phyloP scores from a whole-genome alignment of 2,113 vertebrate genomes.

The Peromyscus maniculatus region DNA sequence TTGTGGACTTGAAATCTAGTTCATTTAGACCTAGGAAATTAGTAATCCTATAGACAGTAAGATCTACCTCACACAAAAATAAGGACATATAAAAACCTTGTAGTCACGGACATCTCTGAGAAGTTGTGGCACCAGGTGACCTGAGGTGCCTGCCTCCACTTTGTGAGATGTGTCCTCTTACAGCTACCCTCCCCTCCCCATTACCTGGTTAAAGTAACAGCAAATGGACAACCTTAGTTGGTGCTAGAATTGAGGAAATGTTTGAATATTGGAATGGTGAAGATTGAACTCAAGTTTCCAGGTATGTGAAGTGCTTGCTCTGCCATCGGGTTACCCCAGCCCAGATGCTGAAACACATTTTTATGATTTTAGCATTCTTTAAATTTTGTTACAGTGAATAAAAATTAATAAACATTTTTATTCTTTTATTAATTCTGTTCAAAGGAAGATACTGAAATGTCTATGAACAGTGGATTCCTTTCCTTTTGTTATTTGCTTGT shows the following conservation, averaged over 20 bases:
- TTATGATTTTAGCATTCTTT: neutral
- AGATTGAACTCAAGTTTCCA: neutral
- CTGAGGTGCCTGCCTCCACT: too few species aligned
- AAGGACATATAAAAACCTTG: neutral
- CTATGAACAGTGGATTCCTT: neutral
- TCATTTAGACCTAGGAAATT: neutral
- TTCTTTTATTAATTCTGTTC: neutral
- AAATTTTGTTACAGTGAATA: neutral
- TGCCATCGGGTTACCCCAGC: neutral
- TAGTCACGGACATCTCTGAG: neutral
- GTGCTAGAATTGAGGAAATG: neutral
- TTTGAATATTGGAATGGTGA: too few species aligned
- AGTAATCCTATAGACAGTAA: too few species aligned
- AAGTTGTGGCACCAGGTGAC: neutral
- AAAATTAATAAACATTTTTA: neutral
- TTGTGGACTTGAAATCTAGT: neutral
- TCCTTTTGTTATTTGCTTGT: neutral
- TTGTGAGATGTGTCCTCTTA: neutral
- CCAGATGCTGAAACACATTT: neutral
- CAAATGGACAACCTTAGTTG: neutral
- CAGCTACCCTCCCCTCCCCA: neutral
- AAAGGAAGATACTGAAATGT: conserved; percentile 17
- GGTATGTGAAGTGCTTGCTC: neutral
- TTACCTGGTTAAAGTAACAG: neutral
- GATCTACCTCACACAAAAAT: neutral